Conservation (phyloP, 2,797 vertebrate species). For the Knipowitschia caucasica region DNA sequence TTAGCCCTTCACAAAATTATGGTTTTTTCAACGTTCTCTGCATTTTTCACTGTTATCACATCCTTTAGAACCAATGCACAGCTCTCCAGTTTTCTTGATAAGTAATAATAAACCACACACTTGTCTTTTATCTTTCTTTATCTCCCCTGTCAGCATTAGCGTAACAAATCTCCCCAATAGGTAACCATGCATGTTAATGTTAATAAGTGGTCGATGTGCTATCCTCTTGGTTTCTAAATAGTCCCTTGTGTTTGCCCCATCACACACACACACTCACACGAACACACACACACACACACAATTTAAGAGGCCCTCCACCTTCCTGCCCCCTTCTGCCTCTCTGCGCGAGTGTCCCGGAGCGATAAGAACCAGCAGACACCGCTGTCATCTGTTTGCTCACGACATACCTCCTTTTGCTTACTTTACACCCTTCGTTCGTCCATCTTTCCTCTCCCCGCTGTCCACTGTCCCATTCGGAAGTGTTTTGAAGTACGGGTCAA, state of each 20-base stretch:
- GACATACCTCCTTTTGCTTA: slow-evolving; percentile 62
- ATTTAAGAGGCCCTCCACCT: slow-evolving; percentile 17
- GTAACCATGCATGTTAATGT: slow-evolving; percentile 43
- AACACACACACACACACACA: slow-evolving; percentile 19
- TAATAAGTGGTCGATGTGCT: slow-evolving; percentile 49
- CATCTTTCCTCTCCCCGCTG: slow-evolving; percentile 24
- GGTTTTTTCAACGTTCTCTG: background rate
- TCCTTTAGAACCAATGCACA: background rate
- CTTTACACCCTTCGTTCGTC: slow-evolving; percentile 41
- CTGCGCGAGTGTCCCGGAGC: slow-evolving; percentile 36
- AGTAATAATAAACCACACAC: slow-evolving; percentile 26
- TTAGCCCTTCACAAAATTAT: too few species aligned
- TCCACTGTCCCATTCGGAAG: slow-evolving; percentile 29
- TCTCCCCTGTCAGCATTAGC: slow-evolving; percentile 19
- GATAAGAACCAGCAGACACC: slow-evolving; percentile 61
- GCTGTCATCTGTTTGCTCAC: slow-evolving; percentile 70
- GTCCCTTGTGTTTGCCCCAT: slow-evolving; percentile 27
- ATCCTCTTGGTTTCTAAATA: slow-evolving; percentile 32
- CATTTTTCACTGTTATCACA: too few species aligned
- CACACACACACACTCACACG: slow-evolving; percentile 7
- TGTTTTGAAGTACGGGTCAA: slow-evolving; percentile 33
- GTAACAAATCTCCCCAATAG: slow-evolving; percentile 26
- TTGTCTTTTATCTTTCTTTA: slow-evolving; percentile 11
- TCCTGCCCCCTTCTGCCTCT: slow-evolving; percentile 36
- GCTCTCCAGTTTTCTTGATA: background rate